Conservation (phyloP, 2,888 invertebrate species). For the Myopa testacea region DNA sequence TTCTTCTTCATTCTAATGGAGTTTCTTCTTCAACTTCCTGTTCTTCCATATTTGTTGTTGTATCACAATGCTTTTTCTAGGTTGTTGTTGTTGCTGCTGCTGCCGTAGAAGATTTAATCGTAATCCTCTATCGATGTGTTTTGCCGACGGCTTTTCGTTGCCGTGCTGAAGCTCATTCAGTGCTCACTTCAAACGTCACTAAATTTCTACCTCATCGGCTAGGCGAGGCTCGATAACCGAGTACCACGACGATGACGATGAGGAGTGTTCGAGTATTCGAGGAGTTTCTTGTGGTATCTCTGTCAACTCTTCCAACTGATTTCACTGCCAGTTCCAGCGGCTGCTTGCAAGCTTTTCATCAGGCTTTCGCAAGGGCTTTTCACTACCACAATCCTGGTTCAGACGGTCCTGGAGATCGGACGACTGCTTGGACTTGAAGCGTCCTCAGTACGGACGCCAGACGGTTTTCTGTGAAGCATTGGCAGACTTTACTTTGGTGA, state of each 20-base stretch:
- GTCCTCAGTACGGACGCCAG: slow-evolving; percentile 77
- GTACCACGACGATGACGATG: not conserved
- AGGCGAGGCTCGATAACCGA: not conserved
- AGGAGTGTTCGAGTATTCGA: not conserved
- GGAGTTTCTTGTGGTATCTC: not conserved
- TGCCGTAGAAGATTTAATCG: not conserved
- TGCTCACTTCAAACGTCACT: no score
- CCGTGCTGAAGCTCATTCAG: not conserved
- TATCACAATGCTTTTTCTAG: slow-evolving; percentile 25
- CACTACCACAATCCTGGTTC: slow-evolving; percentile 17
- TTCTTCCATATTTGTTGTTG: slow-evolving; percentile 30
- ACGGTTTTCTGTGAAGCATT: slow-evolving; percentile 75
- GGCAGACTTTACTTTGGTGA: slow-evolving; percentile 73
- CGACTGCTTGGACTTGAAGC: slow-evolving; percentile 6
- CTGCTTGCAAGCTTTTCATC: not conserved
- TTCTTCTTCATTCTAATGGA: slow-evolving; percentile 25
- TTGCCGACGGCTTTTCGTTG: slow-evolving; percentile 47
- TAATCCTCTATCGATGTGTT: slow-evolving; percentile 19
- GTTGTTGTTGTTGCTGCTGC: slow-evolving; percentile 33
- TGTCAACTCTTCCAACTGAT: not conserved
- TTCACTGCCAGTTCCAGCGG: slow-evolving; percentile 5
- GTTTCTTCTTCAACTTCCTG: slow-evolving; percentile 3
- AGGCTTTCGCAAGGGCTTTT: not conserved
- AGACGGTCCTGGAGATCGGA: slow-evolving; percentile 9
- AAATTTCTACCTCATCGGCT: no score